Base-by-base conservation (phyloP, 2,113 vertebrate genomes). In the Plotosus lineatus region DNA sequence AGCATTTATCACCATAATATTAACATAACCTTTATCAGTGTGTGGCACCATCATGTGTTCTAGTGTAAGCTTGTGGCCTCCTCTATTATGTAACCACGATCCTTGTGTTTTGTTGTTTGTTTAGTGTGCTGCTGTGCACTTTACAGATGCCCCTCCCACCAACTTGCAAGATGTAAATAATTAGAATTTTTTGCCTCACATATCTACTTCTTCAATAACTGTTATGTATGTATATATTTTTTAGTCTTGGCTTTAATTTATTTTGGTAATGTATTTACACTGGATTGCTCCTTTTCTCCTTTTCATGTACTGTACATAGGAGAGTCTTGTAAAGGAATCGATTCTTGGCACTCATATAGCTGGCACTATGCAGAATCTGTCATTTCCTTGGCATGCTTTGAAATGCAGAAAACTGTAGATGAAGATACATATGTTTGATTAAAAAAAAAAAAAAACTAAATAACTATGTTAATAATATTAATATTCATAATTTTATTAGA, bases 291-390 rank as follows among this genome's bases (percentile, higher is more conserved):
- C 60, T 42, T 87, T 78, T 84, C 77, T 17, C n/a, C 85, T 48
- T 87, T 78, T 82, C 77, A 69, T 83, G 71, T 75, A 68, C 85
- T 92, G 92, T 94, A 93, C 85, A 93, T 93, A 91, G 78, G 69
- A 77, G 86, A 89, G 69, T 85, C 87, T 91, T 90, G 87, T 91
- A 90, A 88, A 90, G 83, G 83, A 88, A 89, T 88, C 76, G n/a
- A 86, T 79, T 89, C 85, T 85, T 90, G 92, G 90, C 91, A 90
- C 90, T 87, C 75, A 80, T 93, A 92, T 92, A 94, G 92, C 91
- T 91, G 88, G 91, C 92, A 93, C 93, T 94, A 95, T 95, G 92
- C 93, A 94, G 92, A 92, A 89, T 91, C 88, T 82, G 76, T 89
- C 75, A 84, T 89, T 88, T 91, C 82, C 90, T 90, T 92, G 91